phyloP scores from a whole-genome alignment of 2,797 vertebrate genomes.

The Gallirallus australis region DNA sequence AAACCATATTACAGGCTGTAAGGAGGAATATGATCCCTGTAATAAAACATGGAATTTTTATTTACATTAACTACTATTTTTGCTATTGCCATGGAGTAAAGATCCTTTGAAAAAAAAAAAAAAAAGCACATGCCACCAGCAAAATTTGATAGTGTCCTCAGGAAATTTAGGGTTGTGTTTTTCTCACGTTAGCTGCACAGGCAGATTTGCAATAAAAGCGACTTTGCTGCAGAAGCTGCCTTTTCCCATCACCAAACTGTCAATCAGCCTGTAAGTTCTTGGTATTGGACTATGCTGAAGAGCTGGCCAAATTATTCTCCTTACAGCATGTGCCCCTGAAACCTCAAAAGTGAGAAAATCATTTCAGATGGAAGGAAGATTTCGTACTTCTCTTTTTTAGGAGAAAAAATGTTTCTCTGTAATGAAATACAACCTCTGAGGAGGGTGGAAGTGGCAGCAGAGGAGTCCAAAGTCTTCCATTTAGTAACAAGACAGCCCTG shows the following conservation, averaged over 20 bases:
- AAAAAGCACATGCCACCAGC: background rate
- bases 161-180: conserved; percentile 36
- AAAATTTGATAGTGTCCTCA: conserved; percentile 2
- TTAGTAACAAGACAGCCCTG: background rate
- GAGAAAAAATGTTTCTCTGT: background rate
- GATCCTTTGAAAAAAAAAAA: background rate
- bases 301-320: background rate
- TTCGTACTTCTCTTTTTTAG: background rate
- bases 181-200: background rate
- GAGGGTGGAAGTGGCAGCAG: background rate
- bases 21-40: conserved; percentile 3
- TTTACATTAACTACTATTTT: conserved; percentile 11
- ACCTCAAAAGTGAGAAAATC: background rate
- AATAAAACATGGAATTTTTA: background rate
- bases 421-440: background rate
- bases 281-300: background rate
- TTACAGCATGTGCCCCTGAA: background rate
- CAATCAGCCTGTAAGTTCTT: conserved; percentile 51
- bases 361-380: background rate
- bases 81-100: background rate
- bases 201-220: conserved; percentile 51
- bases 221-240: conserved; percentile 3
- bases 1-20: background rate
- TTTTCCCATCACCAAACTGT: conserved; percentile 37
- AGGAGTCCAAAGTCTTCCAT: background rate